Evolutionary conservation across 1,140 invertebrate species (phyloP), one percentile per base, ranked within the genome.

Genomic region (Maconellicoccus hirsutus): DNA sequence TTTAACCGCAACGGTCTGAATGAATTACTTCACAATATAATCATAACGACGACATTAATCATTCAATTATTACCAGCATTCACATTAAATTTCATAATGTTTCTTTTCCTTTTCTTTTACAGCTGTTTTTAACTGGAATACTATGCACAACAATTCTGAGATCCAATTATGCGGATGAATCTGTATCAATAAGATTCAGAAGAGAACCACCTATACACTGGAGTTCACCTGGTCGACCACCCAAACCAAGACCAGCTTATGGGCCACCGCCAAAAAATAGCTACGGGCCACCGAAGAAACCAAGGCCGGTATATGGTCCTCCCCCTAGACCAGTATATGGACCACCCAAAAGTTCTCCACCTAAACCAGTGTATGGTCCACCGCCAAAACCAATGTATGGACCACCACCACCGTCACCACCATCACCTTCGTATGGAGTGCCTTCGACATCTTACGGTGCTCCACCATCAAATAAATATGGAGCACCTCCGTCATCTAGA

Each of bases 261-360:
- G 74, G 75, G 8, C 74, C 73, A 23, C 75, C 75, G 4, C 76
- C 77, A 8, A 78, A 77, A 74, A 59, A 71, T 19, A 42, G 25
- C 26, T 75, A 75, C 52, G 74, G 75, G 10, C 73, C 73, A 16
- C 75, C 75, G 16, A 14, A 73, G 74, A 71, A 66, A 66, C 72
- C 72, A 42, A 75, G 75, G 73, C 74, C 74, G 21, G 59, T 76
- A 4, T 81, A 81, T 71, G 80, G 80, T 29, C 77, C 77, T 33
- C 76, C 76, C 14, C 72, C 75, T 27, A 76, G 75, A 61, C n/a
- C 72, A 14, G 72, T 61, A 25, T 76, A 76, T 59, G 73, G 72
- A 12, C 63, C 75, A 70, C 74, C 75, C 12, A 73, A 73, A 63
- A 72, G 77, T 12, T 75, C 77, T 66, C 77, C 77, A 16, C 81